Percentiles rank a stretch among this genome's conserved stretches.
phyloP scores from a whole-genome alignment of 23 tunicate species.

The Trididemnum clinides region DNA sequence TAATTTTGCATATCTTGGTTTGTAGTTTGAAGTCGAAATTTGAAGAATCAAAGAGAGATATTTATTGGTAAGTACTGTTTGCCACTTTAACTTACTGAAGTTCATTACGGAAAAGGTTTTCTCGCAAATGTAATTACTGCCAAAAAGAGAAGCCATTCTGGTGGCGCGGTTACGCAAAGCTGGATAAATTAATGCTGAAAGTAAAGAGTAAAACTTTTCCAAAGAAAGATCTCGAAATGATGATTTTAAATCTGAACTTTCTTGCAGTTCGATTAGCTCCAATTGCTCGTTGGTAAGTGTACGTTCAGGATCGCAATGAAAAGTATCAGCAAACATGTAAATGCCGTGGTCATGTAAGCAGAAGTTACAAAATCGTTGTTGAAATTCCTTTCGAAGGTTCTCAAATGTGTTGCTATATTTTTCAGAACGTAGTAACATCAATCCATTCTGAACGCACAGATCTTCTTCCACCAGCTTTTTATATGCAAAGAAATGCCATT shows the following conservation, averaged over 20 bases:
- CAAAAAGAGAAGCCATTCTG: neutral
- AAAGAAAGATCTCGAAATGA: neutral
- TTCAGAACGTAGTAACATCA: neutral
- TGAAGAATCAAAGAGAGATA: too few relatives aligned
- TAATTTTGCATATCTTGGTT: too few relatives aligned
- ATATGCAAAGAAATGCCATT: neutral
- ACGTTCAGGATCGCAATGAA: neutral
- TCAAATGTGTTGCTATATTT: neutral
- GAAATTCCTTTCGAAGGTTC: neutral
- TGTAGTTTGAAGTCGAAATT: too few relatives aligned
- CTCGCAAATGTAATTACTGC: neutral
- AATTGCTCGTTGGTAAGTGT: neutral
- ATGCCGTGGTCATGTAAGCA: neutral
- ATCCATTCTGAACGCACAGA: neutral
- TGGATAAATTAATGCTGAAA: neutral
- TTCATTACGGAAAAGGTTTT: neutral
- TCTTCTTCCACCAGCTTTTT: neutral
- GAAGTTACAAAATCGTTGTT: neutral
- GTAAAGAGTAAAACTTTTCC: constrained; percentile 7
- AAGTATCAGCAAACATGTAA: neutral
- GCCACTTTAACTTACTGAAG: too few relatives aligned
- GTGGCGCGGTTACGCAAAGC: neutral
- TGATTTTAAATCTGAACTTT: constrained; percentile 28
- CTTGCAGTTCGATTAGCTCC: constrained; percentile 14
- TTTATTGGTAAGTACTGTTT: too few relatives aligned